A percentile compares a stretch with the other conserved stretches of the same genome.
These are phyloP conservation scores for Globicephala melas DNA, from an alignment of 2,113 vertebrate genomes.

Conservation along the genomic window DNA sequence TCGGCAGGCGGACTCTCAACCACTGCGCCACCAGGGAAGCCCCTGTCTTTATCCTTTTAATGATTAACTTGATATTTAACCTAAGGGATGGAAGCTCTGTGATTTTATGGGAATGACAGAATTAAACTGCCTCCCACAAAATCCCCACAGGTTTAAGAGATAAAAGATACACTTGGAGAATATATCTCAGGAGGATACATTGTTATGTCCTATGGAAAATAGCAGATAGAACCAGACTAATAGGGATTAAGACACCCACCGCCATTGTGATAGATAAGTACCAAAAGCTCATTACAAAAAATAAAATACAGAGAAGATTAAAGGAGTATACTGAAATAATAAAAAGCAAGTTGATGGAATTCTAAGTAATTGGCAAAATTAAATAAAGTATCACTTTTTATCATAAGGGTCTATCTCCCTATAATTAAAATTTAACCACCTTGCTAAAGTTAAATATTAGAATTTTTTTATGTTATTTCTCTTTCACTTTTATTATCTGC, in stretches of 20 bases:
- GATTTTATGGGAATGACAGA: slow-evolving; percentile 38
- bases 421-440: neutral
- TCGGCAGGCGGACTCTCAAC: no score
- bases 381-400: neutral
- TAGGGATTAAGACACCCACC: neutral
- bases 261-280: neutral
- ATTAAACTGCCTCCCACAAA: slow-evolving; percentile 31
- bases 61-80: slow-evolving; percentile 60
- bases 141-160: neutral
- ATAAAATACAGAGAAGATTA: neutral
- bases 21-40: no score
- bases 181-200: neutral
- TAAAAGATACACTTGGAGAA: slow-evolving; percentile 40
- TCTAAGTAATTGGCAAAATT: neutral
- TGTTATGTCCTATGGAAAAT: neutral
- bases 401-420: neutral
- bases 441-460: neutral
- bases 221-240: neutral
- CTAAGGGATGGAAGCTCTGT: slow-evolving; percentile 20
- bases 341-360: neutral
- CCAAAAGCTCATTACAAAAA: neutral
- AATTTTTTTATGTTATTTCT: neutral
- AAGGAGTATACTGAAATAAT: neutral
- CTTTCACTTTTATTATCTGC: neutral
- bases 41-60: slow-evolving; percentile 52